Percentiles rank a stretch among this genome's conserved stretches.
phyloP scores from a whole-genome alignment of 64 coral and sea anemone species.

The Montipora cactus region DNA sequence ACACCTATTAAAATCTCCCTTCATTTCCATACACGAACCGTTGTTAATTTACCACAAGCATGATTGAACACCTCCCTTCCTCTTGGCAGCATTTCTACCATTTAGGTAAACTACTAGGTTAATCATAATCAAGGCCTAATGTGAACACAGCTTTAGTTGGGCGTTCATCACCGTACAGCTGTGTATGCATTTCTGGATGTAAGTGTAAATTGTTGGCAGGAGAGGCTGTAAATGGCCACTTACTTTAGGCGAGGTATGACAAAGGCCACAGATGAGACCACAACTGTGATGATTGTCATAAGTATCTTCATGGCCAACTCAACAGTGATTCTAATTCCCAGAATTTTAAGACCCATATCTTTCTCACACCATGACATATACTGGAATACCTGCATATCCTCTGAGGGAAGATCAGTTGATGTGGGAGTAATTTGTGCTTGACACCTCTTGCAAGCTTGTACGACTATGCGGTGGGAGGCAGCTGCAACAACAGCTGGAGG shows the following conservation, averaged over 20 bases:
- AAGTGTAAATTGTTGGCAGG: too few species aligned
- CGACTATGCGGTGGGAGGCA: slow-evolving; percentile 63
- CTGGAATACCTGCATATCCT: slow-evolving; percentile 78
- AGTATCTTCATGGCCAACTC: slow-evolving; percentile 62
- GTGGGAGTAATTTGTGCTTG: slow-evolving; percentile 12
- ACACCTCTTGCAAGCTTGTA: slow-evolving; percentile 69
- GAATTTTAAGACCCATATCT: slow-evolving; percentile 77
- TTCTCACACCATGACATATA: slow-evolving; percentile 65
- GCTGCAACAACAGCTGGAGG: slow-evolving; percentile 75
- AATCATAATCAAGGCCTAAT: too few species aligned
- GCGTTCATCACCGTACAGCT: too few species aligned
- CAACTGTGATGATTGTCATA: slow-evolving; percentile 70
- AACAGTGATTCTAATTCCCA: slow-evolving; percentile 79
- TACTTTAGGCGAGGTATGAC: slow-evolving; percentile 15
- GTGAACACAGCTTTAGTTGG: too few species aligned
- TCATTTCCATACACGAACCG: too few species aligned
- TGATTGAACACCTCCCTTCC: too few species aligned
- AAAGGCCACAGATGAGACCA: slow-evolving; percentile 75
- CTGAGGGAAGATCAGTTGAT: slow-evolving; percentile 42
- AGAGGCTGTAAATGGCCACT: background rate
- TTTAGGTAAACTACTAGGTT: too few species aligned
- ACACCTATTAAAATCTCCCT: too few species aligned
- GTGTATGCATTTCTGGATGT: too few species aligned
- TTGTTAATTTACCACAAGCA: too few species aligned
- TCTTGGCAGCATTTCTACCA: too few species aligned